A percentile compares a stretch with the other conserved stretches of the same genome.
These are phyloP conservation scores for Phenacoccus solenopsis DNA, from an alignment of 1,140 invertebrate genomes.

Conservation along the genomic window DNA sequence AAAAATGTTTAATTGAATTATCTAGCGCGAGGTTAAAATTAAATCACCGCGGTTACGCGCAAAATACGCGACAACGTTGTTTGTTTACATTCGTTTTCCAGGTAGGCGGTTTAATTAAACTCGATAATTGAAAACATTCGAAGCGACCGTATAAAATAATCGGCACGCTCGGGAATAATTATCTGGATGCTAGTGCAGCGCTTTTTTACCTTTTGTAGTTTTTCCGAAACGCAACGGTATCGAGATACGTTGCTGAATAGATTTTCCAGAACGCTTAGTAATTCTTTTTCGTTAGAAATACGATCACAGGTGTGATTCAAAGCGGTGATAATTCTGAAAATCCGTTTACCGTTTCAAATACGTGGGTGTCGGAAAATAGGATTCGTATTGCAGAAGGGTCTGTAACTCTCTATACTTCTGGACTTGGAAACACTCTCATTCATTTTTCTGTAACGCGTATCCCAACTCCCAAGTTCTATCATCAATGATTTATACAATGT, in stretches of 20 bases:
- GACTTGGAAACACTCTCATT: neutral
- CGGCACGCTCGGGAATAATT: neutral
- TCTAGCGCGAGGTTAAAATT: no score
- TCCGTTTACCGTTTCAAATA: neutral
- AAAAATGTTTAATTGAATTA: no score
- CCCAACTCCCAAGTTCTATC: no score
- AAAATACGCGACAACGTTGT: no score
- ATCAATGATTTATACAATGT: neutral
- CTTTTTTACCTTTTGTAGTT: neutral
- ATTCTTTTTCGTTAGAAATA: neutral
- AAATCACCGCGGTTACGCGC: no score
- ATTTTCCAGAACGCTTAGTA: neutral
- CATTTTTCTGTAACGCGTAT: neutral
- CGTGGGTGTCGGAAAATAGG: neutral
- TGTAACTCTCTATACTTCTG: no score
- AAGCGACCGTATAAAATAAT: no score
- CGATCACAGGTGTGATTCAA: neutral
- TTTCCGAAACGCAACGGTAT: neutral
- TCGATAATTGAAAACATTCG: no score
- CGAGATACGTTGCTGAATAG: neutral
- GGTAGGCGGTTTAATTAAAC: no score
- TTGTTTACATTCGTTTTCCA: no score
- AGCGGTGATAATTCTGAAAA: neutral
- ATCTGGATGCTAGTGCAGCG: neutral
- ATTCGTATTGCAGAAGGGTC: no score